Evolutionary conservation across 2,113 vertebrate species (phyloP).

Genomic region (Apteryx mantelli): DNA sequence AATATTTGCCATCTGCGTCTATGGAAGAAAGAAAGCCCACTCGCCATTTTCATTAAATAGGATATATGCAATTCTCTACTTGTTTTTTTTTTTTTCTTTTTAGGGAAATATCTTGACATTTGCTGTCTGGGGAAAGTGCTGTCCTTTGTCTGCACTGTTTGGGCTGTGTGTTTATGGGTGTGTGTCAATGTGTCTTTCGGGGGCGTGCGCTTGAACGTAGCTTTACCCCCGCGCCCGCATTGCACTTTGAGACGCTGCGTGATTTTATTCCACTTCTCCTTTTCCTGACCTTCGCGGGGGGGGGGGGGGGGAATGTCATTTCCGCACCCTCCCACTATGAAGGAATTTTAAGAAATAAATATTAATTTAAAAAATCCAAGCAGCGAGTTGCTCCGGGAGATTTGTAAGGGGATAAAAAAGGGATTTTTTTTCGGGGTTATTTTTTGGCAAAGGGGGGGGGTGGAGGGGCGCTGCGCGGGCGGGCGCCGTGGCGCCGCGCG

Average conservation of each 20-base stretch:
- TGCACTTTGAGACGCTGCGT: neutral
- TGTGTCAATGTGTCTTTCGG: neutral
- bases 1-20: constrained; percentile 10
- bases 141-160: constrained; percentile 59
- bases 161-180: neutral
- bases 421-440: too few species aligned
- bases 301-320: too few species aligned
- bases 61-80: neutral
- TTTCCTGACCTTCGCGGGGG: constrained; percentile 31
- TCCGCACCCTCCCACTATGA: too few species aligned
- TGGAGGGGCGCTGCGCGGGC: too few species aligned
- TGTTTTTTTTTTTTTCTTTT: neutral
- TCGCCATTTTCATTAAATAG: neutral
- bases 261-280: neutral
- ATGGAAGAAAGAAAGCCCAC: neutral
- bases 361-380: too few species aligned
- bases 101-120: constrained; percentile 39
- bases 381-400: too few species aligned
- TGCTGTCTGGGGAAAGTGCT: constrained; percentile 48
- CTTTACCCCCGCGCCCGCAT: neutral
- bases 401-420: too few species aligned
- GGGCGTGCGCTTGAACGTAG: neutral
- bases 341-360: too few species aligned
- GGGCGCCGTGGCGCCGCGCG: too few species aligned
- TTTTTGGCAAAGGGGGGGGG: too few species aligned